A percentile compares a stretch with the other conserved stretches of the same genome.
Evolutionary conservation across 2,113 vertebrate genomes (phyloP).

Genomic region (Gadus chalcogrammus): DNA sequence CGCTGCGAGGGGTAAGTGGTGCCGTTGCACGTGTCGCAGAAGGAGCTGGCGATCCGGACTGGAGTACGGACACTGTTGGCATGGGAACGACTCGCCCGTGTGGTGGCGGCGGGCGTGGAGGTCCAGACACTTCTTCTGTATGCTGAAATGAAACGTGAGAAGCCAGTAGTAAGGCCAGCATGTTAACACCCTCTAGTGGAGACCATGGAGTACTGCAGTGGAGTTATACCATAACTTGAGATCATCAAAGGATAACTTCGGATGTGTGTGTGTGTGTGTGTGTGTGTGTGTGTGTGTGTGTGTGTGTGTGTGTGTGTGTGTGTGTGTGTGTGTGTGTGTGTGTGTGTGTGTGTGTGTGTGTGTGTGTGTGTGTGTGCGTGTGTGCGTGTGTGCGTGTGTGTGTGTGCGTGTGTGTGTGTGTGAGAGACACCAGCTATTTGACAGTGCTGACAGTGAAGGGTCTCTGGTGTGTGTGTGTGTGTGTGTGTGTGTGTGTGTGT

Average conservation of each 20-base stretch:
- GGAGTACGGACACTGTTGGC: slow-evolving; percentile 65
- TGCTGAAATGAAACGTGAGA: slow-evolving; percentile 30
- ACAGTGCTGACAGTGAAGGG: slow-evolving; percentile 64
- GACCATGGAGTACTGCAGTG: too few relatives aligned
- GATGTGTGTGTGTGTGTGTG: background rate
- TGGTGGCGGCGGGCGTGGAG: slow-evolving; percentile 63
- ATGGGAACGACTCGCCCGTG: slow-evolving; percentile 65
- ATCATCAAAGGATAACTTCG: too few relatives aligned
- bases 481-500: slow-evolving; percentile 1
- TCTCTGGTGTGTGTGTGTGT: slow-evolving; percentile 52
- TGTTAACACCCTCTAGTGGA: too few relatives aligned
- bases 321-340: background rate
- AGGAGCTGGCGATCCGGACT: slow-evolving; percentile 68
- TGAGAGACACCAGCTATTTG: slow-evolving; percentile 62
- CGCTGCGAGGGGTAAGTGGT: slow-evolving; percentile 42
- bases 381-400: too few relatives aligned
- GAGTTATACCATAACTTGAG: too few relatives aligned
- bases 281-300: slow-evolving; percentile 34
- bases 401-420: background rate
- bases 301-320: slow-evolving; percentile 34
- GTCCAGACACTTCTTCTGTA: slow-evolving; percentile 79
- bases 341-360: too few relatives aligned
- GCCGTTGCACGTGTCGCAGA: slow-evolving; percentile 58
- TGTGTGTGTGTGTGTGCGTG: too few relatives aligned
- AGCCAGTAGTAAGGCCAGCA: background rate